phyloP scores from a whole-genome alignment of 1,140 invertebrate genomes.

The Drosophila mayri region DNA sequence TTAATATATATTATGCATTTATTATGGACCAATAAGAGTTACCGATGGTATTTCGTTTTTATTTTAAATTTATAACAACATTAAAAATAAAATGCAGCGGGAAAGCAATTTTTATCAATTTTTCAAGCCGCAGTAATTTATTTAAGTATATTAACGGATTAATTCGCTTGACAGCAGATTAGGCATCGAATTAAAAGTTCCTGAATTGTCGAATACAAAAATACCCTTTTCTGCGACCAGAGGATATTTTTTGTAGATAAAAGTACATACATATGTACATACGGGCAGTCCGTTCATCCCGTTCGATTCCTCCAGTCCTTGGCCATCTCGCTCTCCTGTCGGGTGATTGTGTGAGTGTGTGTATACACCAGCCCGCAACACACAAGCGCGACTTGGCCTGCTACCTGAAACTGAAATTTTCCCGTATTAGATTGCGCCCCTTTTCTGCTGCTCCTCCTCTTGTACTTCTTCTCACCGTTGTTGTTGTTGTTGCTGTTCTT shows the following conservation, averaged over 20 bases:
- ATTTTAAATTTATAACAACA: too few species aligned
- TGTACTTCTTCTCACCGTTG: slow-evolving; percentile 28
- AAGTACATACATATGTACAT: slow-evolving; percentile 11
- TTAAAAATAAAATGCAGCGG: slow-evolving; percentile 2
- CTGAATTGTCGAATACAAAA: slow-evolving; percentile 5
- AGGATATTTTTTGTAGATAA: slow-evolving; percentile 25
- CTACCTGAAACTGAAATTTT: slow-evolving; percentile 82
- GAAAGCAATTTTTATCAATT: slow-evolving; percentile 15
- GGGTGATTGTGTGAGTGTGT: slow-evolving; percentile 9
- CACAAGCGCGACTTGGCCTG: slow-evolving; percentile 30
- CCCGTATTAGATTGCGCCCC: slow-evolving; percentile 74
- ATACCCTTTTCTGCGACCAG: slow-evolving; percentile 14
- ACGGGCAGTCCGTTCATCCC: slow-evolving; percentile 37
- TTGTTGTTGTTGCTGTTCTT: slow-evolving; percentile 52
- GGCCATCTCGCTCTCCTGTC: slow-evolving; percentile 16
- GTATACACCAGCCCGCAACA: slow-evolving; percentile 7
- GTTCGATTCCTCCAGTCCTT: slow-evolving; percentile 6
- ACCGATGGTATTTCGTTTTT: too few species aligned
- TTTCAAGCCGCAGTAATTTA: slow-evolving; percentile 40
- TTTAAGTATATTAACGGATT: slow-evolving; percentile 49
- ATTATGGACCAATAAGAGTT: too few species aligned
- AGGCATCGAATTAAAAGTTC: slow-evolving; percentile 6
- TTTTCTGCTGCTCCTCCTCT: slow-evolving; percentile 24
- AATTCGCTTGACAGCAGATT: slow-evolving; percentile 37
- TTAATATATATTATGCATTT: too few species aligned